Evolutionary conservation across 1,140 invertebrate species (phyloP), one percentile per base, ranked within the genome.

Genomic region (Zaprionus capensis): DNA sequence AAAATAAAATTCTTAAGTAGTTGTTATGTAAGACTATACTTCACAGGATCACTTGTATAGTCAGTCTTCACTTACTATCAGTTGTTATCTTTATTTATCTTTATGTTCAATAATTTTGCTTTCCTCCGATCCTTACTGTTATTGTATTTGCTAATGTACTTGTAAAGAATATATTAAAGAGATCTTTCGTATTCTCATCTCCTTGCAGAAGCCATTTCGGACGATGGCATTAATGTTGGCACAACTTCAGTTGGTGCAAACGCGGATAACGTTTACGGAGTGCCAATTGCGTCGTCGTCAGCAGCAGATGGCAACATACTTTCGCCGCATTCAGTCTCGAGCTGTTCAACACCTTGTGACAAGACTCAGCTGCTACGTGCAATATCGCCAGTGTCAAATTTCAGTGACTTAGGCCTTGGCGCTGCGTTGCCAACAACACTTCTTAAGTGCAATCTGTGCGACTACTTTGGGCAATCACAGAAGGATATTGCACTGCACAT

Each of bases 371-470:
- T 51, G 11, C 46, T 51, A 14, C 57, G 55, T 6, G 20, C 28
- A 9, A 17, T 28, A 55, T 81, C 74, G 12, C 66, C 74, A n/a
- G 38, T 65, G 4, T 34, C 34, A 46, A 63, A 44, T 24, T 44
- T 34, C 7, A 49, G 46, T 20, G 72, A 79, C 7, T 58, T 82
- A 20, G 65, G 41, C 22, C 36, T 55, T 7, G 55, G 24, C 28
- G 11, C 5, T 22, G 24, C 12, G 14, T 5, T 34, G 5, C 14
- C 77, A 1, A 81, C 78, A 1, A 81, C 82, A 4, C 76, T 92
- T 24, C 92, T 81, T 24, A 93, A 93, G 38, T 93, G 92, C 57
- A 93, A 91, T 69, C 68, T 82, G 2, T 93, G 92, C 61, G 91
- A 93, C 51, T 91, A 87, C 36, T 92, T 92, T 72, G 78, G 88